These are phyloP conservation scores for Pristionchus maxplancki DNA, from an alignment of 2,888 invertebrate species.

Conservation along the genomic window DNA sequence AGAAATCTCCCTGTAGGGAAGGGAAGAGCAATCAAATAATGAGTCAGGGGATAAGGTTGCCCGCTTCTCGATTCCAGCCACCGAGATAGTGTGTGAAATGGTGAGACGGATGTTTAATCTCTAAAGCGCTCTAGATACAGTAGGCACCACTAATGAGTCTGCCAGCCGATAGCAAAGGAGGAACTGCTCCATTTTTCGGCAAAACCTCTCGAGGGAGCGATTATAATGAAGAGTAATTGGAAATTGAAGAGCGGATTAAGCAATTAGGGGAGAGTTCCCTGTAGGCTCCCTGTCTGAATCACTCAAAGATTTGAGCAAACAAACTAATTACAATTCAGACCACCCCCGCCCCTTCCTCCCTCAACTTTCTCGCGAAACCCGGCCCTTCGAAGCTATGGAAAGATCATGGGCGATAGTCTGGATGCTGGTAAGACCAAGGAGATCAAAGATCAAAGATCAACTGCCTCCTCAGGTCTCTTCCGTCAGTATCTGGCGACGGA, in stretches of 20 bases:
- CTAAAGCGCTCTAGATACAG: too few relatives aligned
- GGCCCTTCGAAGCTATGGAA: conserved; percentile 30
- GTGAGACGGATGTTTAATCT: too few relatives aligned
- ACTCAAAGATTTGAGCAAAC: background rate
- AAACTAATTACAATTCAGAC: conserved; percentile 1
- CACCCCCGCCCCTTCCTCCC: conserved; percentile 44
- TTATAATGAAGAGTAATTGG: background rate
- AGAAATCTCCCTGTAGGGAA: background rate
- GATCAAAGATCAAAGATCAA: conserved; percentile 8
- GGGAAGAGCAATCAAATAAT: background rate
- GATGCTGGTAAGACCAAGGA: conserved; percentile 23
- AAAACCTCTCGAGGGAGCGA: background rate
- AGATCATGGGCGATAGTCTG: conserved; percentile 45
- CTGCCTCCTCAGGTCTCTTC: background rate
- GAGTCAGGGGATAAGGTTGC: background rate
- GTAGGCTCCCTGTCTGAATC: background rate
- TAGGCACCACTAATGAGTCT: too few relatives aligned
- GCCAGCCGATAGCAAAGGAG: background rate
- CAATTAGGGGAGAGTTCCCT: background rate
- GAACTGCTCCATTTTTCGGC: background rate
- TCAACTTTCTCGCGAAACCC: conserved; percentile 13
- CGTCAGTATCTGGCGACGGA: conserved; percentile 26
- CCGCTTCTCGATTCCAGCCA: too few relatives aligned
- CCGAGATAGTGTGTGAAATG: too few relatives aligned
- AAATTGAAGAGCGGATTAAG: background rate